Evolutionary conservation across 2,888 invertebrate species (phyloP), one percentile per base, ranked within the genome.

Genomic region (Parnassius smintheus): DNA sequence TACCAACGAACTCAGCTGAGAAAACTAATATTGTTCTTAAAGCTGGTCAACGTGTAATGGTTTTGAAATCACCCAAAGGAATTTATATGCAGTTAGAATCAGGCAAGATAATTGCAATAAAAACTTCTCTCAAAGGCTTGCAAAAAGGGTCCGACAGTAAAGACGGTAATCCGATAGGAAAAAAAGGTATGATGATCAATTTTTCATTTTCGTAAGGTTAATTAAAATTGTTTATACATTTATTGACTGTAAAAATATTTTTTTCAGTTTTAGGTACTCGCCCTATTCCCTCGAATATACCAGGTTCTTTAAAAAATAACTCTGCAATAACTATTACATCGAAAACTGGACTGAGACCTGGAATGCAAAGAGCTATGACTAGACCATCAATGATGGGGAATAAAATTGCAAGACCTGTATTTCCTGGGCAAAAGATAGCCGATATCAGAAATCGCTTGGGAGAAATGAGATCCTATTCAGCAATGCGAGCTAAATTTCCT

Each of bases 1-100:
- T 98, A 78, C 97, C 97, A 3, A 98, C 97, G 0, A 97, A 97
- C 81, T 96, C 97, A 12, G 96, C 96, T 0, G 97, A 97, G 72
- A 96, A 97, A 78, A 95, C 96, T 9, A 97, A 96, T 72, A 98
- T 98, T 66, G 96, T 97, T 13, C 92, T 99, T 58, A 97, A 98
- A 79, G 97, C 98, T 0, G 98, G 98, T 0, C 98, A 98, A 81
- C 95, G 97, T 72, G 98, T 99, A 0, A 96, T 98, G 93, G 97
- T 99, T 4, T 92, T 99, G 49, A 98, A 98, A 83, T 98, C 98
- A 9, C 96, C 97, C 0, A 98, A 98, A 85, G 98, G 98, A 55
- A 98, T 98, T 70, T 98, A 98, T 86, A 97, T 99, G 95, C 96
- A 98, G 75, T 89, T 98, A 53, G 97, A 97, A 78, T 97, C 97